Conservation (phyloP, 1,140 invertebrate species). For the Brachionus asplanchnoidis region DNA sequence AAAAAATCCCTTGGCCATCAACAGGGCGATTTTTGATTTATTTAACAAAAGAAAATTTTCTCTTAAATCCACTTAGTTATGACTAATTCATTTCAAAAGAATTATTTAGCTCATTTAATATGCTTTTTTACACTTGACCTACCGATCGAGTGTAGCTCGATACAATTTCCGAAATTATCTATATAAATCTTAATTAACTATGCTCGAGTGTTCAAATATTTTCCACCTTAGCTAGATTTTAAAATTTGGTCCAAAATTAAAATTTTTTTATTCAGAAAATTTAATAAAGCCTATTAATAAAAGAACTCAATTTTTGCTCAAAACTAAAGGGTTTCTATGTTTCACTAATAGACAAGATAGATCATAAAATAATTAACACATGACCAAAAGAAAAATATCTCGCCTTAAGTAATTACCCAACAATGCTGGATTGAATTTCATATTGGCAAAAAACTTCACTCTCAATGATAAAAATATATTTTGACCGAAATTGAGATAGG, state of each 20-base stretch:
- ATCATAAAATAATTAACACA: background rate
- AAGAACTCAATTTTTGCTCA: background rate
- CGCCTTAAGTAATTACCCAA: background rate
- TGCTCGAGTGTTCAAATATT: background rate
- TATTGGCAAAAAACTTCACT: background rate
- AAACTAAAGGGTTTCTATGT: background rate
- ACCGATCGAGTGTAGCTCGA: background rate
- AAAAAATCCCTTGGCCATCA: background rate
- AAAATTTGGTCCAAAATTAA: background rate
- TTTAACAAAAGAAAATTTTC: background rate
- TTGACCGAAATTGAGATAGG: background rate
- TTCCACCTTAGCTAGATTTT: background rate
- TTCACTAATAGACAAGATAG: background rate
- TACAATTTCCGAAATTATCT: background rate
- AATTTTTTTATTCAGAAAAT: background rate
- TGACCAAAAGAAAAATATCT: background rate
- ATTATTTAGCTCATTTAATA: background rate
- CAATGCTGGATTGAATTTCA: background rate
- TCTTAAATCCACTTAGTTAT: conserved; percentile 11
- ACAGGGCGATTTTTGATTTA: background rate
- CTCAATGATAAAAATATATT: background rate
- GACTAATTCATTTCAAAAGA: background rate
- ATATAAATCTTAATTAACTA: background rate
- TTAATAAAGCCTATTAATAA: background rate
- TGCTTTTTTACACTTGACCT: conserved; percentile 25